Percentiles rank a stretch among this genome's conserved stretches.
Conservation (phyloP, 2,888 invertebrate genomes). For the Serrognathus titanus region DNA sequence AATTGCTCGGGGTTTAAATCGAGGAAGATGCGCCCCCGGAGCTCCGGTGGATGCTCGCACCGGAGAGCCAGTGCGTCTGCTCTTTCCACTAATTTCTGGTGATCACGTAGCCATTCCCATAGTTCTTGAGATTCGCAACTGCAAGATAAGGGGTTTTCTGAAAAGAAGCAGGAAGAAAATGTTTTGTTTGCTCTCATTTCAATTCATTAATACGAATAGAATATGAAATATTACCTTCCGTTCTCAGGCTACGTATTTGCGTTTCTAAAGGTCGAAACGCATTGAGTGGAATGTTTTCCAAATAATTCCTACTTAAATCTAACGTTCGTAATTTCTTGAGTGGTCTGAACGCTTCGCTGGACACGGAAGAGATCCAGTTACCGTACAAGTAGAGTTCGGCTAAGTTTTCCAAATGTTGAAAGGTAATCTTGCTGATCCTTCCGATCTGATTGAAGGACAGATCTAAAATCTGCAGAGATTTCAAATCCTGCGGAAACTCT, state of each 20-base stretch:
- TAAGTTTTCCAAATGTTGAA: slow-evolving; percentile 72
- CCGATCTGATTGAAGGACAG: slow-evolving; percentile 80
- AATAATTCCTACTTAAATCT: slow-evolving; percentile 79
- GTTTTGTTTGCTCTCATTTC: too few relatives aligned
- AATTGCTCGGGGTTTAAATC: slow-evolving; percentile 77
- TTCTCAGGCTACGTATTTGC: slow-evolving; percentile 70
- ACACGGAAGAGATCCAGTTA: slow-evolving; percentile 77
- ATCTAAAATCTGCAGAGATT: slow-evolving; percentile 74
- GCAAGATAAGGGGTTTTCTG: slow-evolving; percentile 87
- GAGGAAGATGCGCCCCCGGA: slow-evolving; percentile 71
- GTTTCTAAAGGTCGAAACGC: slow-evolving; percentile 77
- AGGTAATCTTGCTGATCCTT: slow-evolving; percentile 64
- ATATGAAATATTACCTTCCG: too few relatives aligned
- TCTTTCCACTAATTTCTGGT: slow-evolving; percentile 67
- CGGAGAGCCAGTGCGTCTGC: slow-evolving; percentile 62
- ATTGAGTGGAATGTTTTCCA: slow-evolving; percentile 75
- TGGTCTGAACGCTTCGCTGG: slow-evolving; percentile 73
- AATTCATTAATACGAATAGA: too few relatives aligned
- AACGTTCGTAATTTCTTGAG: slow-evolving; percentile 71
- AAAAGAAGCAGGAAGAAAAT: too few relatives aligned
- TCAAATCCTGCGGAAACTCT: slow-evolving; percentile 75
- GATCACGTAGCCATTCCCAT: slow-evolving; percentile 89
- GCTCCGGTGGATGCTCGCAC: slow-evolving; percentile 80
- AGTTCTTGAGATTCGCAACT: slow-evolving; percentile 87
- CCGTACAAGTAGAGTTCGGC: slow-evolving; percentile 75